Base-by-base conservation (phyloP, 2,888 invertebrate genomes). In the Nowickia ferox region DNA sequence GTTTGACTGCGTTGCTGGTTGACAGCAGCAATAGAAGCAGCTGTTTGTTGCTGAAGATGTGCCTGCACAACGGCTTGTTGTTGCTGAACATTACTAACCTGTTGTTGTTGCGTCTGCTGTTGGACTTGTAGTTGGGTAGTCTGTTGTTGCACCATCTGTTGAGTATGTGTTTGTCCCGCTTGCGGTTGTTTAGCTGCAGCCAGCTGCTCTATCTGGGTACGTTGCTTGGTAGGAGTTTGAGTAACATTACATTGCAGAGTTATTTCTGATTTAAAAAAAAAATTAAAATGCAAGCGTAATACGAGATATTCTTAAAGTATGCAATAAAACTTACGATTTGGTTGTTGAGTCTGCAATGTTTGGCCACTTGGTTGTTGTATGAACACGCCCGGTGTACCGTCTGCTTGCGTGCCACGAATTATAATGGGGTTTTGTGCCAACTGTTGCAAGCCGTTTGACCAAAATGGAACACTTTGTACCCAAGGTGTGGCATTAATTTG, bases 371-470 rank as follows among this genome's bases (percentile, higher is more conserved):
- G 95, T 92, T 96, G 95, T 15, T 97, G 96, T 88, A 97, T 97
- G 91, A 97, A 97, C 96, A 98, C 96, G 46, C 95, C 95, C 13
- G 94, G 93, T 1, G 94, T 93, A 9, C 94, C 95, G 90, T 97
- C 97, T 1, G 96, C 95, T 90, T 97, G 97, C 0, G 96, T 94
- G 22, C 97, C 96, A 55, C 97, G 93, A 59, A 92, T 91, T 88
- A 97, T 97, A 89, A 97, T 97, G 9, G 96, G 96, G 93, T 97
- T 97, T 17, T 95, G 96, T 0, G 96, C 95, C 1, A 96, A 93
- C 0, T 96, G 95, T 88, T 95, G 96, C 38, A 96, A 91, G 0
- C 96, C 95, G 15, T 95, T 95, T 0, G 94, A 93, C 97, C 97
- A 97, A 91, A 95, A 96, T 4, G 96, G 96, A 86, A 96, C 92